Percentiles rank a stretch among this genome's conserved stretches.
Conservation (phyloP, 2,113 vertebrate species). For the Rhinoptilus africanus region DNA sequence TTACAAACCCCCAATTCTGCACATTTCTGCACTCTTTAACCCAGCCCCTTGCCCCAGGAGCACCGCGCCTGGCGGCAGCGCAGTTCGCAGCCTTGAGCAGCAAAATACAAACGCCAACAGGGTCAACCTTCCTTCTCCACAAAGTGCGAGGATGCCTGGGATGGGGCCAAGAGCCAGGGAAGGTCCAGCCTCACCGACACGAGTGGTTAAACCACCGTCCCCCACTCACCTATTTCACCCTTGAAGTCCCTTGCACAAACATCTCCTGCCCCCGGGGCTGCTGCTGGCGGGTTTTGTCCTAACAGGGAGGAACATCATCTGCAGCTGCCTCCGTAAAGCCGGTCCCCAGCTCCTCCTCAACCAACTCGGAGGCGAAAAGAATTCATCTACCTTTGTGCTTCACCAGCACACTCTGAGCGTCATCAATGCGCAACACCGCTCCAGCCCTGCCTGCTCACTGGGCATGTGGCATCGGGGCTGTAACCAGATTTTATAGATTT, state of each 20-base stretch:
- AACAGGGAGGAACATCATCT: accelerated
- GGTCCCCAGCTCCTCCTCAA: background rate
- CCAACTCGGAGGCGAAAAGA: background rate
- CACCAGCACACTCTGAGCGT: background rate
- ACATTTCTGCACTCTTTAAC: background rate
- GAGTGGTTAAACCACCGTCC: background rate
- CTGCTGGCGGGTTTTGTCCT: background rate
- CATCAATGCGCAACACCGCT: background rate
- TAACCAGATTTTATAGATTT: background rate
- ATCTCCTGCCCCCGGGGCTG: background rate
- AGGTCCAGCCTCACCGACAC: background rate
- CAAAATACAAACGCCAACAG: background rate
- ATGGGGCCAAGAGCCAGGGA: background rate
- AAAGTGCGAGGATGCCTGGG: accelerated
- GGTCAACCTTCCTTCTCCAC: background rate
- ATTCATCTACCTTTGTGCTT: background rate
- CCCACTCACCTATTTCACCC: background rate
- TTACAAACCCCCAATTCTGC: background rate
- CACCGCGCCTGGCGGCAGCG: background rate
- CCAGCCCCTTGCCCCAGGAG: background rate
- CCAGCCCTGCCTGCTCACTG: background rate
- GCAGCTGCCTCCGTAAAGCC: background rate
- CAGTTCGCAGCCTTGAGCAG: background rate
- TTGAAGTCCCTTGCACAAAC: background rate
- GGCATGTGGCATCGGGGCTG: accelerated